Evolutionary conservation across 2,888 invertebrate genomes (phyloP).

Genomic region (Ornithoptera alexandrae): DNA sequence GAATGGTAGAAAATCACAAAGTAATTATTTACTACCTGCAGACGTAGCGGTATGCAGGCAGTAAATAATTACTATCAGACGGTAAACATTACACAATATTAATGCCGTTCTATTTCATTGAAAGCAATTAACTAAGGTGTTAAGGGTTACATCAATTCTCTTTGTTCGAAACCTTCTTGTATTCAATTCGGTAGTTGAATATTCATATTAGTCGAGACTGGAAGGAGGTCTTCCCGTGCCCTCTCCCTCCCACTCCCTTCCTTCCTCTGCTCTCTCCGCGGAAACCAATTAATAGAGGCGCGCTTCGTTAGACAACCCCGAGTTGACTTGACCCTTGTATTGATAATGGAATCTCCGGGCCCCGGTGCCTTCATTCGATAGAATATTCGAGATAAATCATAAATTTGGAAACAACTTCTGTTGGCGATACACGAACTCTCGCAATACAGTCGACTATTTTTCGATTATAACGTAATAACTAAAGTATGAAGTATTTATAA

Average conservation of each 20-base stretch:
- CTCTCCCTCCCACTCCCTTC: slow-evolving; percentile 40
- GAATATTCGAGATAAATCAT: slow-evolving; percentile 17
- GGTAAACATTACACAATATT: slow-evolving; percentile 50
- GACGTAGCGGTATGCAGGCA: too few relatives aligned
- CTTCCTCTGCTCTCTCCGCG: slow-evolving; percentile 33
- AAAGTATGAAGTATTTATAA: too few relatives aligned
- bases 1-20: too few relatives aligned
- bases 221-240: slow-evolving; percentile 38
- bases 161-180: slow-evolving; percentile 46
- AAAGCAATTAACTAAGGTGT: slow-evolving; percentile 46
- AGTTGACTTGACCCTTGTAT: slow-evolving; percentile 55
- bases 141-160: slow-evolving; percentile 47
- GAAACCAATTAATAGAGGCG: slow-evolving; percentile 67
- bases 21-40: too few relatives aligned
- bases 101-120: slow-evolving; percentile 51
- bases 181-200: slow-evolving; percentile 59
- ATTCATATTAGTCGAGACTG: slow-evolving; percentile 52
- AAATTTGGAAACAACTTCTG: slow-evolving; percentile 4
- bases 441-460: too few relatives aligned
- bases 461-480: too few relatives aligned
- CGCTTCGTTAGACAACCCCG: slow-evolving; percentile 60
- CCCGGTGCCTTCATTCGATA: slow-evolving; percentile 22
- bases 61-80: too few relatives aligned
- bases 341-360: slow-evolving; percentile 49
- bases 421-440: too few relatives aligned